Evolutionary conservation across 2,113 vertebrate genomes (phyloP), one percentile per base, ranked within the genome.

Genomic region (Triplophysa tibetana): DNA sequence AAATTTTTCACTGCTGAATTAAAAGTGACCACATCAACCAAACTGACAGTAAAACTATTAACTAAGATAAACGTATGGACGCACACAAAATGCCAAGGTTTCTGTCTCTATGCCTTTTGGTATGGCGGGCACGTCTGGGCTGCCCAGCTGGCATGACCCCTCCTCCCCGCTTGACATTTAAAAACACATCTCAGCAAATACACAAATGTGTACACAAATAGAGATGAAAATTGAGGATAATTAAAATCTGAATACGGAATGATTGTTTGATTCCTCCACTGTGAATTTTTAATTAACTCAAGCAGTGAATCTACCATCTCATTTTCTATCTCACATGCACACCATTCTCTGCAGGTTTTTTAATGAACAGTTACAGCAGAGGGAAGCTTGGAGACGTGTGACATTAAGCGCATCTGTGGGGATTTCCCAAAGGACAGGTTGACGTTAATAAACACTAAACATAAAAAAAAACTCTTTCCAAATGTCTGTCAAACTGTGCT

Each of bases 231-330:
- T 56, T 61, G 54, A 23, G 23, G 8, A 63, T 75, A 75, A 75
- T 75, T 75, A 75, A 17, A 63, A 63, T 84, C 81, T 90, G 89
- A 88, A 88, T 86, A 82, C 80, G 65, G 90, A 91, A 91, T 92
- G 79, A 84, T 84, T 89, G 89, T 88, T 81, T 70, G 64, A 80
- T 43, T 52, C 56, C 45, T 77, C 68, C 66, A 1, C 43, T 2
- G 41, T 78, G 54, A 26, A 78, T 85, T 75, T 79, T 82, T 24
- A 62, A 33, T 56, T 19, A 21, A 29, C 54, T 63, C 77, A 70
- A 68, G 77, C 70, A 78, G 58, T 70, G 61, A 73, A 61, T 43
- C 67, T 60, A n/a, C 54, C 54, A n/a, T 58, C 54, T 61, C 29
- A 14, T n/a, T 26, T 50, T 52, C 67, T 16, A 43, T 21, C 38